A percentile compares a stretch with the other conserved stretches of the same genome.
Conservation (phyloP, 2,888 invertebrate genomes). For the Agriopis leucophaearia region DNA sequence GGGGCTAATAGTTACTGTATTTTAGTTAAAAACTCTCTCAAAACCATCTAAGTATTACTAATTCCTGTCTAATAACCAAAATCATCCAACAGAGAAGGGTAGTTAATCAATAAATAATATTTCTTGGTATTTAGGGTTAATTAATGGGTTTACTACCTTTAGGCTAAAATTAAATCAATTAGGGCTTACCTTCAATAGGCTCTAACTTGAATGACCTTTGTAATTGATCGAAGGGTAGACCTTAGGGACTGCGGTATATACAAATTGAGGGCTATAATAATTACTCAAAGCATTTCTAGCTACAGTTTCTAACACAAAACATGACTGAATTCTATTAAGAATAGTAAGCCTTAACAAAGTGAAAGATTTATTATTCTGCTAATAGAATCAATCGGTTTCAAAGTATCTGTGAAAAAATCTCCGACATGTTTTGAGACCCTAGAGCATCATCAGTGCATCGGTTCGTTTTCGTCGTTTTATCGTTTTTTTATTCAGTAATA, state of each 20-base stretch:
- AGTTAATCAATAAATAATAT: slow-evolving; percentile 18
- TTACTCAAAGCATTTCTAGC: slow-evolving; percentile 1
- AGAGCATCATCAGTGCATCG: no score
- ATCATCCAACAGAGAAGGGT: neutral
- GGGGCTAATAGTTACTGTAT: neutral
- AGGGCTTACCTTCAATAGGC: slow-evolving; percentile 13
- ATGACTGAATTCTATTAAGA: neutral
- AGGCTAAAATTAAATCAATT: slow-evolving; percentile 28
- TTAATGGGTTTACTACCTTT: slow-evolving; percentile 23
- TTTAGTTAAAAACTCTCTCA: neutral
- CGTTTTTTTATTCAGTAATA: no score
- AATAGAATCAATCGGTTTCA: no score
- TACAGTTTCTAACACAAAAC: neutral
- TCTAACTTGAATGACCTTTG: slow-evolving; percentile 20
- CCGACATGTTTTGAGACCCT: no score
- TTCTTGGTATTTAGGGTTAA: slow-evolving; percentile 12
- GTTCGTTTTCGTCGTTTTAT: no score
- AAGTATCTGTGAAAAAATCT: no score
- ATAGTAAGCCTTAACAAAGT: neutral
- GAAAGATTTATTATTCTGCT: no score
- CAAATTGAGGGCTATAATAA: neutral
- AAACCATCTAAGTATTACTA: neutral
- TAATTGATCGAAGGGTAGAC: slow-evolving; percentile 26
- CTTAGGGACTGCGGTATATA: slow-evolving; percentile 6
- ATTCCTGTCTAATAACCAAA: slow-evolving; percentile 1